Conservation (phyloP, 2,888 invertebrate species). For the Torymus auratus region DNA sequence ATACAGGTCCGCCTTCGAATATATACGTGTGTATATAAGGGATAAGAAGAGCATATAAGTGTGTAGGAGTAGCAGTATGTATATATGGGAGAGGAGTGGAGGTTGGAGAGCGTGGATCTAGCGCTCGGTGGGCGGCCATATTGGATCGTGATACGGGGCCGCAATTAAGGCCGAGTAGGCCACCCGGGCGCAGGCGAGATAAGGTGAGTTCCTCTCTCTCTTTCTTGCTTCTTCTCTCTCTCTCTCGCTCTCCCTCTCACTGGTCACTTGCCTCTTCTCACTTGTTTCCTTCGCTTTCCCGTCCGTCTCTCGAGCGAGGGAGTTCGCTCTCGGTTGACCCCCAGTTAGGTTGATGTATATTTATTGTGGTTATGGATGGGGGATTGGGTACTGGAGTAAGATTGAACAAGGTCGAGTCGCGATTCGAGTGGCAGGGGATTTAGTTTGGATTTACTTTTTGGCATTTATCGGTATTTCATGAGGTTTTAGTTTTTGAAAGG, state of each 20-base stretch:
- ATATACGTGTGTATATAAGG: too few relatives aligned
- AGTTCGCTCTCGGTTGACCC: slow-evolving; percentile 1
- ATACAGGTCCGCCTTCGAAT: too few relatives aligned
- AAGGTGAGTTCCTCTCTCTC: slow-evolving; percentile 16
- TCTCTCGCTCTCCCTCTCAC: not conserved
- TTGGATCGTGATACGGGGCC: slow-evolving; percentile 76
- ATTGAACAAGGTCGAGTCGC: slow-evolving; percentile 44
- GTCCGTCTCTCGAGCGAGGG: not conserved
- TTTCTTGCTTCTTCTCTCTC: slow-evolving; percentile 10
- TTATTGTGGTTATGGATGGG: not conserved
- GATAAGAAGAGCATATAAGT: too few relatives aligned
- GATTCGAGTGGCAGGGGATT: not conserved
- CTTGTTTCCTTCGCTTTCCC: not conserved
- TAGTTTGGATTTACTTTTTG: too few relatives aligned
- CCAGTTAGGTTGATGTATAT: not conserved
- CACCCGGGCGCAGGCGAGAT: slow-evolving; percentile 73
- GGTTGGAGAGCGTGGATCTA: slow-evolving; percentile 56
- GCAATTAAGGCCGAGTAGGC: slow-evolving; percentile 76
- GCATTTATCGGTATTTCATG: too few relatives aligned
- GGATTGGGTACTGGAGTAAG: not conserved
- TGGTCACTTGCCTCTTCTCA: not conserved
- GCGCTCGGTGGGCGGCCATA: slow-evolving; percentile 75
- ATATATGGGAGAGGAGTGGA: not conserved
- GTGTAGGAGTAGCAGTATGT: not conserved
- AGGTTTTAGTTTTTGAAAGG: too few relatives aligned